A percentile compares a stretch with the other conserved stretches of the same genome.
Evolutionary conservation across 1,140 invertebrate genomes (phyloP).

Genomic region (roundworm (Caenorhabditis elegans)): DNA sequence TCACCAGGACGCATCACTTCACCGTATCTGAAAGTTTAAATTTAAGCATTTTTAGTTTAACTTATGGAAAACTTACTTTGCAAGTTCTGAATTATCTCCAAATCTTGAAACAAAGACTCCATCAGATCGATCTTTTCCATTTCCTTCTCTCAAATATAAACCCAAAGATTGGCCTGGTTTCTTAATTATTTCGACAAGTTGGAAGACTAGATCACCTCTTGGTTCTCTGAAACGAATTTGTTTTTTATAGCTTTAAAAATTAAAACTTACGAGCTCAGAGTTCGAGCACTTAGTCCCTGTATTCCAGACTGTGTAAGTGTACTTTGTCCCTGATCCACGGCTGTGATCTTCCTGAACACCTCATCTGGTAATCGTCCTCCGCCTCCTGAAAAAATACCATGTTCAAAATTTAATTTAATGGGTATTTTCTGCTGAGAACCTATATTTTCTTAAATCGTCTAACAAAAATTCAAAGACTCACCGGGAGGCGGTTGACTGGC

Average conservation of each 20-base stretch:
- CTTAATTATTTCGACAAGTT: conserved; percentile 98
- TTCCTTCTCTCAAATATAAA: conserved; percentile 80
- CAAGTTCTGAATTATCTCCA: conserved; percentile 75
- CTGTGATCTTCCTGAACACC: conserved; percentile 41
- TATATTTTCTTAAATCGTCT: neutral
- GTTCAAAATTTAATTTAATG: no score
- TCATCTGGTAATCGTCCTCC: conserved; percentile 41
- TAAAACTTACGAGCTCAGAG: conserved; percentile 41
- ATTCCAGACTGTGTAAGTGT: conserved; percentile 50
- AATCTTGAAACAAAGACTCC: conserved; percentile 98
- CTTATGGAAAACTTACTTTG: conserved; percentile 70
- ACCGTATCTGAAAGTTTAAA: conserved; percentile 73
- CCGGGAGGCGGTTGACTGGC: conserved; percentile 41
- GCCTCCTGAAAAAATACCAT: conserved; percentile 7
- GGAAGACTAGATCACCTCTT: conserved; percentile 64
- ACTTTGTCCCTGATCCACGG: conserved; percentile 50
- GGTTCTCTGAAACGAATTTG: conserved; percentile 9
- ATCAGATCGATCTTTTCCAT: conserved; percentile 82
- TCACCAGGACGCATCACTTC: conserved; percentile 97
- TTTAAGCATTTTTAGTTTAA: neutral
- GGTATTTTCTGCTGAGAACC: neutral
- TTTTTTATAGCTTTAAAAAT: conserved; percentile 17
- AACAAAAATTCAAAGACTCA: neutral
- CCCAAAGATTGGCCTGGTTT: conserved; percentile 95
- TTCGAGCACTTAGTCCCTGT: conserved; percentile 49